phyloP scores from a whole-genome alignment of 2,888 invertebrate genomes.

The Timandra comae region DNA sequence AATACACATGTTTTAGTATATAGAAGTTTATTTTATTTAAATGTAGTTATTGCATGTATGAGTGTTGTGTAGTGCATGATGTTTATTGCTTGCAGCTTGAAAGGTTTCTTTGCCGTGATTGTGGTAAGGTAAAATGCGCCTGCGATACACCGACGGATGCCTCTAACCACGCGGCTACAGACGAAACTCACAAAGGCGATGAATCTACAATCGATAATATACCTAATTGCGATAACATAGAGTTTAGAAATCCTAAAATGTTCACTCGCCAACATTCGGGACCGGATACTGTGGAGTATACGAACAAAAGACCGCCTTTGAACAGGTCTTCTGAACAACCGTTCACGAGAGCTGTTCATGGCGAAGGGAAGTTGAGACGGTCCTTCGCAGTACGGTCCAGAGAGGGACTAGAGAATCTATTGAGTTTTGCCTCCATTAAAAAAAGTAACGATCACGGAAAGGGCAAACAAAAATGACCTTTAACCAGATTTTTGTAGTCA shows the following conservation, averaged over 20 bases:
- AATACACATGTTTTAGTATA: slow-evolving; percentile 8
- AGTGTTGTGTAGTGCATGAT: slow-evolving; percentile 73
- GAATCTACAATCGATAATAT: slow-evolving; percentile 25
- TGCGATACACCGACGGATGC: slow-evolving; percentile 53
- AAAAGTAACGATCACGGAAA: slow-evolving; percentile 49
- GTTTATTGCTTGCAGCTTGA: slow-evolving; percentile 83
- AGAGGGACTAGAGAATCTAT: slow-evolving; percentile 63
- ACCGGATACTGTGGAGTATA: slow-evolving; percentile 29
- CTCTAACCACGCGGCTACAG: slow-evolving; percentile 22
- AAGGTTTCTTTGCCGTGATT: slow-evolving; percentile 83
- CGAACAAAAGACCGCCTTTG: slow-evolving; percentile 24
- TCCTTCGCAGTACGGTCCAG: slow-evolving; percentile 66
- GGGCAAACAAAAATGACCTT: slow-evolving; percentile 31
- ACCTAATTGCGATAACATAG: slow-evolving; percentile 34
- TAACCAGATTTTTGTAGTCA: no score
- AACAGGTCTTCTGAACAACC: slow-evolving; percentile 50
- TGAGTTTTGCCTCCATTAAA: slow-evolving; percentile 50
- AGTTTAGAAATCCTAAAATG: slow-evolving; percentile 44
- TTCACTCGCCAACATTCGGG: slow-evolving; percentile 43
- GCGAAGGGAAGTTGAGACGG: slow-evolving; percentile 59
- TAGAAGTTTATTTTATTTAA: slow-evolving; percentile 18
- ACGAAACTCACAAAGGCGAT: slow-evolving; percentile 21
- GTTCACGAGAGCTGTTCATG: slow-evolving; percentile 45
- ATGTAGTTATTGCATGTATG: slow-evolving; percentile 50
- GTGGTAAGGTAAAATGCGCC: slow-evolving; percentile 81